Conservation (phyloP, 2,113 vertebrate species). For the Nanorana parkeri region DNA sequence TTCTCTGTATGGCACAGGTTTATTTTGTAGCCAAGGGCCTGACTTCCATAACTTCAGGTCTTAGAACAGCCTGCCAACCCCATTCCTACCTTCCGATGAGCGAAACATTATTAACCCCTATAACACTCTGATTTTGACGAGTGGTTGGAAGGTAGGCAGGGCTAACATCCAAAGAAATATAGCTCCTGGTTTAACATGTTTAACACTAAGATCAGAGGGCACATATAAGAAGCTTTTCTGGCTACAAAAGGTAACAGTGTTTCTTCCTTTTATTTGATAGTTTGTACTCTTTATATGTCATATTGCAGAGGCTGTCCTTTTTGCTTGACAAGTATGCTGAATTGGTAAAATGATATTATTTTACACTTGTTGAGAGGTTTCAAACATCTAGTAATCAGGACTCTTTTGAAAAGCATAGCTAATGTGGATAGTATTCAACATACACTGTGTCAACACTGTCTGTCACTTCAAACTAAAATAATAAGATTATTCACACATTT, state of each 20-base stretch:
- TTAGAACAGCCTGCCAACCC: too few relatives aligned
- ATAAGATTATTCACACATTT: constrained; percentile 45
- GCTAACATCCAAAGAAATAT: too few relatives aligned
- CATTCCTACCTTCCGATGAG: too few relatives aligned
- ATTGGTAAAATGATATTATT: constrained; percentile 18
- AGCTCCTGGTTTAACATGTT: too few relatives aligned
- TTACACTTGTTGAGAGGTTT: constrained; percentile 1
- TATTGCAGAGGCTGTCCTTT: background rate
- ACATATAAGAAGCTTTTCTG: too few relatives aligned
- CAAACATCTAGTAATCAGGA: constrained; percentile 14
- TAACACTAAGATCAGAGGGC: too few relatives aligned
- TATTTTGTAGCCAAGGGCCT: too few relatives aligned
- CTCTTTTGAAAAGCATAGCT: constrained; percentile 28
- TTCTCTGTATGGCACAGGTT: too few relatives aligned
- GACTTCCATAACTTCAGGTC: too few relatives aligned
- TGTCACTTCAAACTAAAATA: constrained; percentile 46
- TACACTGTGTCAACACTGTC: constrained; percentile 39
- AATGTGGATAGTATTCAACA: constrained; percentile 23
- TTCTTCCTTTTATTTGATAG: background rate
- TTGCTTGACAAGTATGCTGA: background rate
- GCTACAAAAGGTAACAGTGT: background rate
- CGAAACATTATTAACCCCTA: too few relatives aligned
- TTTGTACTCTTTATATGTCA: background rate
- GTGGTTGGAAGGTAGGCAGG: too few relatives aligned
- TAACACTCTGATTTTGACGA: too few relatives aligned